phyloP scores from a whole-genome alignment of 2,797 vertebrate genomes.

The Tympanoctomys barrerae region DNA sequence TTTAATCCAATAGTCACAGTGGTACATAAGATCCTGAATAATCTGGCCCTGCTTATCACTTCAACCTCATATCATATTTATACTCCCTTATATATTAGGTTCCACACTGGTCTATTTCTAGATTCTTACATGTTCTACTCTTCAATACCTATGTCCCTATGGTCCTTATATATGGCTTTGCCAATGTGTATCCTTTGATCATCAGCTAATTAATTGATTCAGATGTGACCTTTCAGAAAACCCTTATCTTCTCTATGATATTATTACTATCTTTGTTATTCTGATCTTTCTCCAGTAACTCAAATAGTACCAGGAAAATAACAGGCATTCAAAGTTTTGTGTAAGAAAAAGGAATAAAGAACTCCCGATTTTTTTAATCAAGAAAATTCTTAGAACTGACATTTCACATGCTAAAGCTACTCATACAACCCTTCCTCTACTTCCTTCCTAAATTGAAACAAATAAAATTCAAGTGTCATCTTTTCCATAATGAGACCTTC shows the following conservation, averaged over 20 bases:
- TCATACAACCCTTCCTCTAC: not conserved
- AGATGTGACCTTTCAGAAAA: conserved; percentile 17
- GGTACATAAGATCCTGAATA: not conserved
- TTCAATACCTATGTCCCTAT: not conserved
- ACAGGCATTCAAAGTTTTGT: conserved; percentile 22
- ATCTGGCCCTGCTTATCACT: not conserved
- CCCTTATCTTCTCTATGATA: not conserved
- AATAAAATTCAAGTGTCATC: conserved; percentile 24
- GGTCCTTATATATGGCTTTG: not conserved
- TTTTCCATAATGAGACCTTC: conserved; percentile 33
- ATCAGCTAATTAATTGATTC: not conserved
- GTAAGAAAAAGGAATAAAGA: conserved; percentile 2
- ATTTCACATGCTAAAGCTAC: conserved; percentile 47
- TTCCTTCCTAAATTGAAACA: not conserved
- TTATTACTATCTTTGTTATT: not conserved
- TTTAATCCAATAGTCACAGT: conserved; percentile 21
- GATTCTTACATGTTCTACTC: not conserved
- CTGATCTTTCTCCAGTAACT: not conserved
- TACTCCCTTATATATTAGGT: not conserved
- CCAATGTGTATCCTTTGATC: not conserved
- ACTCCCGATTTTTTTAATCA: not conserved
- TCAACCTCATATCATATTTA: not conserved
- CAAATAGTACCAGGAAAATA: conserved; percentile 1
- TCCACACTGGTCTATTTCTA: not conserved
- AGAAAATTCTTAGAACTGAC: conserved; percentile 34